A percentile compares a stretch with the other conserved stretches of the same genome.
Evolutionary conservation across 2,113 vertebrate genomes (phyloP).

Genomic region (Brachyhypopomus gauderio): DNA sequence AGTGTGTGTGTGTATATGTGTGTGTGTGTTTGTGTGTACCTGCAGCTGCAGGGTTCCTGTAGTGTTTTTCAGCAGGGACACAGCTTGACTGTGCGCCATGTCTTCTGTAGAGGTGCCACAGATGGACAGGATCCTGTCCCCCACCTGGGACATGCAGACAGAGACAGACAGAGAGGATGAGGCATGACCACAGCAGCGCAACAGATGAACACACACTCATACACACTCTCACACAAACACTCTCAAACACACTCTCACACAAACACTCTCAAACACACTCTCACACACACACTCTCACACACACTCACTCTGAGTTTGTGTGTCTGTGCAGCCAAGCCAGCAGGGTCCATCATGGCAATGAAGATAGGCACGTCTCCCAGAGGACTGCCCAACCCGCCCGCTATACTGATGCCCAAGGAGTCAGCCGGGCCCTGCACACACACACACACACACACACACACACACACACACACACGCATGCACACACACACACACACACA

Average conservation of each 20-base stretch:
- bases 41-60: slow-evolving; percentile 87
- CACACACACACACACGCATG: too few species aligned
- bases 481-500: too few species aligned
- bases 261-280: too few species aligned
- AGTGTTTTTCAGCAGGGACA: slow-evolving; percentile 88
- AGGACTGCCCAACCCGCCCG: slow-evolving; percentile 94
- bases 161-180: not conserved
- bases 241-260: too few species aligned
- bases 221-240: slow-evolving; percentile 67
- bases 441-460: slow-evolving; percentile 41
- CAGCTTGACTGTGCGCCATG: slow-evolving; percentile 93
- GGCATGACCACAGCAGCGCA: not conserved
- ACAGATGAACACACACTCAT: not conserved
- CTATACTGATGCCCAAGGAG: slow-evolving; percentile 92
- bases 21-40: slow-evolving; percentile 66
- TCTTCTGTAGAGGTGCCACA: slow-evolving; percentile 87
- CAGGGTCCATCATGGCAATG: slow-evolving; percentile 97
- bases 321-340: slow-evolving; percentile 92
- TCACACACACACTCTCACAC: not conserved
- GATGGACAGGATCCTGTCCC: slow-evolving; percentile 91
- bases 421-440: slow-evolving; percentile 78
- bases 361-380: slow-evolving; percentile 96
- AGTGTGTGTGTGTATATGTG: too few species aligned
- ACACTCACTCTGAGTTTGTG: slow-evolving; percentile 86
- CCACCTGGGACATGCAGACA: slow-evolving; percentile 86